Evolutionary conservation across 2,113 vertebrate genomes (phyloP), one percentile per base, ranked within the genome.

Genomic region (Spheniscus mendiculus): DNA sequence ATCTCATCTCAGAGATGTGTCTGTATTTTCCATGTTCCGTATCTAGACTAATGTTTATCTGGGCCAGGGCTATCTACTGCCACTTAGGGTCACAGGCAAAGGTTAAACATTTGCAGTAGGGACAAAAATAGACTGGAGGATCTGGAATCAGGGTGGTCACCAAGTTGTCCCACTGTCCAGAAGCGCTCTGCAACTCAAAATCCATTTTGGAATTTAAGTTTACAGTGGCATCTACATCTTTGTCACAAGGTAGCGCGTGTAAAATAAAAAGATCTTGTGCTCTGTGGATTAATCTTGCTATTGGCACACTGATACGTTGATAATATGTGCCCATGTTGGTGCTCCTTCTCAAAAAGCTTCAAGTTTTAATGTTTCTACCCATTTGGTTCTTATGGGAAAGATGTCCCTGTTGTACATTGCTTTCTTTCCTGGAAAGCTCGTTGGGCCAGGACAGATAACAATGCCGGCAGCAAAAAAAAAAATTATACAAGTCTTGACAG

Each of bases 231-330:
- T 65, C 38, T 89, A 29, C 12, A 4, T 76, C 36, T 71, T 49
- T 49, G 27, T 50, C 2, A 2, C 36, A 42, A 47, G 8, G 14
- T 52, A 29, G 19, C 1, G 0, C 1, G 0, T 30, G 11, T 59
- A 20, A 86, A 77, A 77, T 30, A n/a, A 32, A 72, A 72, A 59
- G n/a, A 13, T 84, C n/a, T 42, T n/a, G 4, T 76, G n/a, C 32
- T 69, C 49, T 21, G 11, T 45, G 63, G 15, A 44, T 87, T 56
- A 10, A 14, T 49, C 52, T 63, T 56, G 16, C 30, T 67, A 47
- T 30, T 88, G 36, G 63, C 47, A 40, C 14, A 34, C 6, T 8
- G 59, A 44, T 11, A 10, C 29, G 13, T n/a, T 42, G 44, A n/a
- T 61, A 42, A 30, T 26, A 40, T 3, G 11, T 61, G 63, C 42